phyloP scores from a whole-genome alignment of 92 coral and sea anemone species.

The Hydrozoanthus gracilis region DNA sequence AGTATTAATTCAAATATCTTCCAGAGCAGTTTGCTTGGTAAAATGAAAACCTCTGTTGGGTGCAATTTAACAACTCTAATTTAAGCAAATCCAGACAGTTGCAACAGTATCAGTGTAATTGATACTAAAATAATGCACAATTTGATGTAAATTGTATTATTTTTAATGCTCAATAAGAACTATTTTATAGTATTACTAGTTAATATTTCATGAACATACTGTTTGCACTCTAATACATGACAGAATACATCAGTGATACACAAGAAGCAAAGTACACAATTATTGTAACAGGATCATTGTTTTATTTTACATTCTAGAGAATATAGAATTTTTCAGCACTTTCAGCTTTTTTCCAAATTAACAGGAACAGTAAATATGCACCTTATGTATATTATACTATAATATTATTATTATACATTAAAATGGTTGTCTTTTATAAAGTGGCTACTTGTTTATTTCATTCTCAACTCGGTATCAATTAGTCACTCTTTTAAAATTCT shows the following conservation, averaged over 20 bases:
- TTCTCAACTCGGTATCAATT: neutral
- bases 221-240: conserved; percentile 6
- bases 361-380: conserved; percentile 19
- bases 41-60: conserved; percentile 1
- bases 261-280: conserved; percentile 18
- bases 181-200: conserved; percentile 23
- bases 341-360: conserved; percentile 19
- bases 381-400: conserved; percentile 15
- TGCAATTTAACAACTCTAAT: conserved; percentile 11
- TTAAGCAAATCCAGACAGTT: neutral
- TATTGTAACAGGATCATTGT: conserved; percentile 9
- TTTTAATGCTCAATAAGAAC: conserved; percentile 6
- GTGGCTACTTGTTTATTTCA: conserved; percentile 12
- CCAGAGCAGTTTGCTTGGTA: neutral
- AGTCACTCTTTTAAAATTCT: conserved; percentile 19
- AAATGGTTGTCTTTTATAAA: conserved; percentile 12
- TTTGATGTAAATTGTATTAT: conserved; percentile 5
- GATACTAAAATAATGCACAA: conserved; percentile 1
- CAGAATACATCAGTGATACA: conserved; percentile 15
- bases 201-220: conserved; percentile 23
- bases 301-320: conserved; percentile 5
- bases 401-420: conserved; percentile 2
- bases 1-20: conserved; percentile 16
- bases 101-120: neutral
- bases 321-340: conserved; percentile 15